Base-by-base conservation (phyloP, 2,888 invertebrate species). In the Amaurobius ferox region DNA sequence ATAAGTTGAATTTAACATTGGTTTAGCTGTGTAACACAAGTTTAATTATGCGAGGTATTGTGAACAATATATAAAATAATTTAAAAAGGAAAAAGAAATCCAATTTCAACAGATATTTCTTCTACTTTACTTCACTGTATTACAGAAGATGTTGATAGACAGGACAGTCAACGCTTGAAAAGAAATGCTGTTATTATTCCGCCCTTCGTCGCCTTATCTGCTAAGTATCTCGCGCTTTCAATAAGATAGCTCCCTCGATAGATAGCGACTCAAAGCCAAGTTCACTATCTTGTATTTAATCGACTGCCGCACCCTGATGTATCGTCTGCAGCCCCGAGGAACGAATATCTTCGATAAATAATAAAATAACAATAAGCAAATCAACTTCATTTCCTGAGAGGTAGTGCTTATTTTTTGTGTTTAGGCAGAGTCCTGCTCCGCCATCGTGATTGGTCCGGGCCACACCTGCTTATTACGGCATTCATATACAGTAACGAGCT, bases 381-480 rank as follows among this genome's bases (percentile, higher is more conserved):
- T 23, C 23, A 55, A 23, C 19, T 23, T 55, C 23, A 55, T 55
- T 55, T 55, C 23, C 55, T 55, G 23, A 23, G 23, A 55, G 19
- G 11, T 23, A 23, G 55, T 23, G 2, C 13, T 44, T 44, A 11
- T 16, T 23, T 1, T 55, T 55, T 55, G 23, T 55, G 11, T 23
- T 19, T 55, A 3, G 3, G 23, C 55, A n/a, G 19, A 55, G 3
- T 3, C 23, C 13, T 23, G 23, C 3, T 1, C 19, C 3, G 55
- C 5, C 2, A 16, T 23, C 19, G 23, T 23, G 55, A 23, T 55
- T 55, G 23, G 68, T 40, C 40, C 11, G 11, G 1, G 26, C 39
- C 40, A 68, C 68, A 68, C 68, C 68, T 68, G 28, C 28, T 39
- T 68, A 26, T 39, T 28, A 68, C 40, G 3, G 23, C 32, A 68